Percentiles rank a stretch among this genome's conserved stretches.
Evolutionary conservation across 2,888 invertebrate genomes (phyloP).

Genomic region (Nymphalis c-album): DNA sequence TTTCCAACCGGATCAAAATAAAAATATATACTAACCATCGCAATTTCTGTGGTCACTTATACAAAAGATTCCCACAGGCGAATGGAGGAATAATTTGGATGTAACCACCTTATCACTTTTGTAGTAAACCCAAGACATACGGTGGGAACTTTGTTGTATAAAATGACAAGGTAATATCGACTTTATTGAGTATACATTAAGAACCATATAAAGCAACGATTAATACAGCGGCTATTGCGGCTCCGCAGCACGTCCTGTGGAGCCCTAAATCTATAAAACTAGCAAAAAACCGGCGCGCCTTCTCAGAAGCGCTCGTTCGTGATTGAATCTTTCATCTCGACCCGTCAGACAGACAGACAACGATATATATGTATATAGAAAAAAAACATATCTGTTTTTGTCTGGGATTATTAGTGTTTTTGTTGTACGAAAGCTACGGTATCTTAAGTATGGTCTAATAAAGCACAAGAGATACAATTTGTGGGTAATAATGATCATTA

Average conservation of each 20-base stretch:
- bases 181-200: slow-evolving; percentile 1
- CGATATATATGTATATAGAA: slow-evolving; percentile 48
- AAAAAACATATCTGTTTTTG: slow-evolving; percentile 53
- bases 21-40: not conserved
- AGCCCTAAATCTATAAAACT: slow-evolving; percentile 57
- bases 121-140: slow-evolving; percentile 27
- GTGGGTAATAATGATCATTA: not conserved
- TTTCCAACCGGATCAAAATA: slow-evolving; percentile 5
- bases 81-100: slow-evolving; percentile 32
- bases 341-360: slow-evolving; percentile 52
- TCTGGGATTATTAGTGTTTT: slow-evolving; percentile 58
- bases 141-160: slow-evolving; percentile 17
- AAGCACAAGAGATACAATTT: not conserved
- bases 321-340: slow-evolving; percentile 74
- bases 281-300: slow-evolving; percentile 55
- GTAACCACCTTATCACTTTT: slow-evolving; percentile 37
- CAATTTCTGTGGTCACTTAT: slow-evolving; percentile 32
- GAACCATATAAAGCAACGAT: not conserved
- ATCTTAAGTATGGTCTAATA: slow-evolving; percentile 18
- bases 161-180: not conserved
- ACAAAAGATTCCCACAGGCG: slow-evolving; percentile 33
- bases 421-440: slow-evolving; percentile 35
- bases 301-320: slow-evolving; percentile 69
- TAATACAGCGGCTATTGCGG: slow-evolving; percentile 25
- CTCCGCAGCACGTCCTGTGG: slow-evolving; percentile 42